Evolutionary conservation across 2,888 invertebrate genomes (phyloP), one percentile per base, ranked within the genome.

Genomic region (Cynaeus angustus): DNA sequence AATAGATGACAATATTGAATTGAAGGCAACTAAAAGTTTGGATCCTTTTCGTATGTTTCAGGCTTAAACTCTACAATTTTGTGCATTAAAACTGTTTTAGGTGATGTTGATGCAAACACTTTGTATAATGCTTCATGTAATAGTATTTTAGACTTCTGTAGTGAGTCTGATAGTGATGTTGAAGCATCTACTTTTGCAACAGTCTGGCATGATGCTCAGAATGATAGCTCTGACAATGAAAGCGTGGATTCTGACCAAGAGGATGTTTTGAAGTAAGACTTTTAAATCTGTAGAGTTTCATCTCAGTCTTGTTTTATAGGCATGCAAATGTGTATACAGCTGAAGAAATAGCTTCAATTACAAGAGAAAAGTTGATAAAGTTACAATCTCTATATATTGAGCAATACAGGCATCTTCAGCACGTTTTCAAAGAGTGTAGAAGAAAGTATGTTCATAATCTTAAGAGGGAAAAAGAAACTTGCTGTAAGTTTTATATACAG

Each of bases 281-380:
- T 12, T 10, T 28, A 16, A n/a, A 46, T 8, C 12, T 16, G 13
- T 3, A 16, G 4, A 21, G 2, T 6, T 16, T 16, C 13, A 4
- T 21, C 6, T 50, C 9, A 50, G 4, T 50, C 1, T n/a, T 8
- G 9, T 37, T 58, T 75, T 79, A 66, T 68, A 96, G 96, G 85
- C 93, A 94, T 82, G 95, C 96, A 0, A 95, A 95, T 8, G 92
- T 96, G 0, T 97, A 91, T 83, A 96, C 97, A 0, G 93, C 94
- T 0, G 95, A 97, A 79, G 97, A 97, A 83, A 94, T 94, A 0
- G 91, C 94, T 3, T 87, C 89, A 26, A 91, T 94, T 30, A 91
- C 95, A 0, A 88, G 92, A 76, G 91, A 91, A 62, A 93, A 94
- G 75, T 85, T 97, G 46, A 89, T 91, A 9, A 88, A 91, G 46